A percentile compares a stretch with the other conserved stretches of the same genome.
Evolutionary conservation across 2,797 vertebrate genomes (phyloP).

Genomic region (Phataginus tetradactyla): DNA sequence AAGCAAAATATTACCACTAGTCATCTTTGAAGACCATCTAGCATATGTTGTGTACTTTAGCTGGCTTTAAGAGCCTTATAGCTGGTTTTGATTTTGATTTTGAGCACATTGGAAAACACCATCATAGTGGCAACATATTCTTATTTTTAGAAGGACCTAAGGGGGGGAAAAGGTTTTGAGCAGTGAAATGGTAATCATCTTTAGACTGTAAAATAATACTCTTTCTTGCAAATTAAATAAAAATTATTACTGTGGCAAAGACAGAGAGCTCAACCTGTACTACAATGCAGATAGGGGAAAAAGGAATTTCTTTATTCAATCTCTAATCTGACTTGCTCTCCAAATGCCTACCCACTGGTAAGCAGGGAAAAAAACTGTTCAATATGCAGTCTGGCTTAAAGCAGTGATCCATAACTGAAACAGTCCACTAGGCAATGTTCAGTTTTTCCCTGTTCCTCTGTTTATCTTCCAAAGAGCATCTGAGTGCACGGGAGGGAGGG

Average conservation of each 20-base stretch:
- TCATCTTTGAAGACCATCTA: neutral
- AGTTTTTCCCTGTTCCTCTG: neutral
- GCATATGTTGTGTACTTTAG: neutral
- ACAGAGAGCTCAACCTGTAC: neutral
- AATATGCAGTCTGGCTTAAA: neutral
- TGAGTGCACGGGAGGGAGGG: neutral
- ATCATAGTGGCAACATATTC: neutral
- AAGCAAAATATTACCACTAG: neutral
- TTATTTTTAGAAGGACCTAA: neutral
- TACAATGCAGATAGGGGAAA: neutral
- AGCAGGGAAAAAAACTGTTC: neutral
- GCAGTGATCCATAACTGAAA: neutral
- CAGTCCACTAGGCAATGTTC: neutral
- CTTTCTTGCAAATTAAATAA: slow-evolving; percentile 40
- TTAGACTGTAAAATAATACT: neutral
- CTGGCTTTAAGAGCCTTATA: neutral
- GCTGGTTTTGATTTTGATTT: neutral
- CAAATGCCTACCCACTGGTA: neutral
- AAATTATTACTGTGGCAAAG: neutral
- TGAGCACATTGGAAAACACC: neutral
- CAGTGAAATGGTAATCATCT: slow-evolving; percentile 8
- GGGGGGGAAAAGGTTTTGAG: neutral
- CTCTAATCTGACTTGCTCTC: neutral
- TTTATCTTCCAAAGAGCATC: neutral
- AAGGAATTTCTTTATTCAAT: neutral